These are phyloP conservation scores for Pangasianodon gigas DNA, from an alignment of 2,113 vertebrate species.

Conservation along the genomic window DNA sequence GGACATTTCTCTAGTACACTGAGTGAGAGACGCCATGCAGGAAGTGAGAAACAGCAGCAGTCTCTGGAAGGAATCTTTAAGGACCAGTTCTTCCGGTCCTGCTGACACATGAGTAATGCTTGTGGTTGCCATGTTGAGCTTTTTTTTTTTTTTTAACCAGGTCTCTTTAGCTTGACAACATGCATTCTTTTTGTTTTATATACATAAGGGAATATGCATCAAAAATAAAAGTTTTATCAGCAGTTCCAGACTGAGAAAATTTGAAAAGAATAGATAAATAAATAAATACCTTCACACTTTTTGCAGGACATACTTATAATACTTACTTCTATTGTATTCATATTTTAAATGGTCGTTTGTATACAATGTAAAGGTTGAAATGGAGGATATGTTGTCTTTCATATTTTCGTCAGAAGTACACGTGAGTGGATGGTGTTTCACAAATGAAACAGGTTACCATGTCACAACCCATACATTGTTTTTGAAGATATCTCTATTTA, in stretches of 20 bases:
- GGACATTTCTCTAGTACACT: constrained; percentile 1
- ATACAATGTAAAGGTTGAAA: constrained; percentile 12
- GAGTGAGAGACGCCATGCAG: background rate
- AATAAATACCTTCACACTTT: constrained; percentile 32
- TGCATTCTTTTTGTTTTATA: constrained; percentile 7
- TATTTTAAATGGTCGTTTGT: background rate
- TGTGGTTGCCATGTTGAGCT: background rate
- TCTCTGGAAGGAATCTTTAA: background rate
- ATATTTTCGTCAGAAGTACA: constrained; percentile 3
- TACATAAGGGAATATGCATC: background rate
- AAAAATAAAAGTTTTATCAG: constrained; percentile 39
- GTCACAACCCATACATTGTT: constrained; percentile 16
- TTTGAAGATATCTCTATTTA: constrained; percentile 36
- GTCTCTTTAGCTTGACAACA: background rate
- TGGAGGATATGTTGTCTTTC: constrained; percentile 8
- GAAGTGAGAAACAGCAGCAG: background rate
- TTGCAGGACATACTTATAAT: background rate
- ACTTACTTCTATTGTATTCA: constrained; percentile 16
- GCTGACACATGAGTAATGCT: background rate
- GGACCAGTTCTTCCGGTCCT: constrained; percentile 21
- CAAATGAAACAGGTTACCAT: constrained; percentile 6
- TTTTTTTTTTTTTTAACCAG: background rate
- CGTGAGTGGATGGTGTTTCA: background rate
- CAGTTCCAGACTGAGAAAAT: constrained; percentile 35
- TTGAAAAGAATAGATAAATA: background rate